phyloP scores from a whole-genome alignment of 2,797 vertebrate genomes.

The Protosalanx chinensis region DNA sequence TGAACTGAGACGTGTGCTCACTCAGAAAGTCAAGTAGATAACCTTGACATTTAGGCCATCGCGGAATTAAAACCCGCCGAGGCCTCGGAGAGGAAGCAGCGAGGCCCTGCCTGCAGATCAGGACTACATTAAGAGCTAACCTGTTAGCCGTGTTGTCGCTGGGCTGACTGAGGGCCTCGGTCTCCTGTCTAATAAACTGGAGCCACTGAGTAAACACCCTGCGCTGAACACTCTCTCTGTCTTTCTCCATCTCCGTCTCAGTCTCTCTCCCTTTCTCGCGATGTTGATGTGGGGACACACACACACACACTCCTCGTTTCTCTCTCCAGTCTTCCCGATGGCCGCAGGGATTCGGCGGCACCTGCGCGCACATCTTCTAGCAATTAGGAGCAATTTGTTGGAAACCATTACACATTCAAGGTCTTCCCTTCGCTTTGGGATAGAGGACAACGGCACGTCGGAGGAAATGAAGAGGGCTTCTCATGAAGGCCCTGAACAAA shows the following conservation, averaged over 20 bases:
- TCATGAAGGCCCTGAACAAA: constrained; percentile 57
- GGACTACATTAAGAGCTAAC: constrained; percentile 83
- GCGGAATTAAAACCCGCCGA: constrained; percentile 60
- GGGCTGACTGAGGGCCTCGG: constrained; percentile 76
- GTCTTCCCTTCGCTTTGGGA: constrained; percentile 81
- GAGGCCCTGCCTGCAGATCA: constrained; percentile 55
- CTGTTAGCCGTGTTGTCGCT: constrained; percentile 83
- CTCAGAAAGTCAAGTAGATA: constrained; percentile 76
- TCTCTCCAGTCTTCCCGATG: constrained; percentile 65
- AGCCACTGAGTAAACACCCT: constrained; percentile 81
- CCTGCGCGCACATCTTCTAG: constrained; percentile 91
- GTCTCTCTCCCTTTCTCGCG: constrained; percentile 9
- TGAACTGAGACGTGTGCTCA: constrained; percentile 62
- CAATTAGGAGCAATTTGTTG: constrained; percentile 93
- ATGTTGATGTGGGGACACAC: neutral
- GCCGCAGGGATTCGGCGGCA: constrained; percentile 87
- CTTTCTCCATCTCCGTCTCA: neutral
- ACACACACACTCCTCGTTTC: constrained; percentile 14
- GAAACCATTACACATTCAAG: constrained; percentile 88
- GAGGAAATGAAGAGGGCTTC: constrained; percentile 40
- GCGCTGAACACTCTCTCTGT: constrained; percentile 65
- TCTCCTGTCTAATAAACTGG: constrained; percentile 85
- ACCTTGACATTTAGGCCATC: constrained; percentile 86
- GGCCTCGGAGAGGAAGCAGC: constrained; percentile 41
- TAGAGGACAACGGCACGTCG: constrained; percentile 66